These are phyloP conservation scores for Paragorgia papillata DNA, from an alignment of 92 coral and sea anemone genomes.

Conservation along the genomic window DNA sequence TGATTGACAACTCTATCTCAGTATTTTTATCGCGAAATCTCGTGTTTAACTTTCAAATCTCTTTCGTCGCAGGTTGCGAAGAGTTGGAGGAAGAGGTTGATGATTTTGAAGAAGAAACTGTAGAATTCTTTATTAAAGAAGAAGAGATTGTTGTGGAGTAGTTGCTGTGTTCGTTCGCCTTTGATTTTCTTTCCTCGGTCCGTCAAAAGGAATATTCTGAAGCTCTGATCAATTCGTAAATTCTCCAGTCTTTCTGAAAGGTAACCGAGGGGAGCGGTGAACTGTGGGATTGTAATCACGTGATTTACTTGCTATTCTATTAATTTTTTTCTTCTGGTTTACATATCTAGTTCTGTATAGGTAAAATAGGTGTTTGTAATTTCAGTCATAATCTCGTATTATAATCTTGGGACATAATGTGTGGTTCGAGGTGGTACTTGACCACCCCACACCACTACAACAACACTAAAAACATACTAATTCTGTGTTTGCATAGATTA, in stretches of 20 bases:
- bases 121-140: slow-evolving; percentile 99
- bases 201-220: neutral
- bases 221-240: slow-evolving; percentile 43
- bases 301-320: neutral
- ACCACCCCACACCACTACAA: neutral
- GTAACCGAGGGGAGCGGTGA: slow-evolving; percentile 25
- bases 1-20: no score
- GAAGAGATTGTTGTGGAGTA: slow-evolving; percentile 87
- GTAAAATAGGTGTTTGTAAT: neutral
- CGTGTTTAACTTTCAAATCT: no score
- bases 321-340: neutral
- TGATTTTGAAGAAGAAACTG: slow-evolving; percentile 95
- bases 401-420: neutral
- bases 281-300: slow-evolving; percentile 3
- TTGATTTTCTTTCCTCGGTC: neutral
- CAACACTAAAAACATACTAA: neutral
- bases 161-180: slow-evolving; percentile 37
- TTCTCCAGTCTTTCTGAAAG: slow-evolving; percentile 6
- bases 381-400: neutral
- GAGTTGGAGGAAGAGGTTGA: slow-evolving; percentile 81
- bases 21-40: no score
- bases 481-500: slow-evolving; percentile 9
- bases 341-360: neutral
- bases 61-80: slow-evolving; percentile 70
- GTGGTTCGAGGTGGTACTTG: neutral